Conservation (phyloP, 2,888 invertebrate genomes). For the Pseudococcus longispinus region DNA sequence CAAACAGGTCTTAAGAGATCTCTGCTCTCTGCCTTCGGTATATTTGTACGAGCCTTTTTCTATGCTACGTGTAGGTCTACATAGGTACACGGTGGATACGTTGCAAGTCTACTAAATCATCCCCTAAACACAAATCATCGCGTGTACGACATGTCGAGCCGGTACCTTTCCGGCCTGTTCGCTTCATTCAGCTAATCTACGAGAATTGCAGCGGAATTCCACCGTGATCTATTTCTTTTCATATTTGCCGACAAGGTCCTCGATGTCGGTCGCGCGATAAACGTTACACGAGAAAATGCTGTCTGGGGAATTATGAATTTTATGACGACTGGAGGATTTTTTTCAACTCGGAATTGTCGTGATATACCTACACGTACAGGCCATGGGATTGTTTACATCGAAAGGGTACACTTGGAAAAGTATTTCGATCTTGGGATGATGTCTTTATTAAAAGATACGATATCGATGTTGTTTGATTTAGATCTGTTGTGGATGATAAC, state of each 20-base stretch:
- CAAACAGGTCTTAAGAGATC: background rate
- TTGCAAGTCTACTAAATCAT: background rate
- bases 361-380: background rate
- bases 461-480: conserved; percentile 29
- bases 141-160: conserved; percentile 40
- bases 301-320: conserved; percentile 5
- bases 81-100: background rate
- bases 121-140: conserved; percentile 44
- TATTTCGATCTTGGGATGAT: background rate
- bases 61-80: background rate
- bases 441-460: conserved; percentile 4
- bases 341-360: background rate
- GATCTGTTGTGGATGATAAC: background rate
- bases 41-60: background rate
- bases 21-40: background rate
- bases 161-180: conserved; percentile 9
- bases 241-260: conserved; percentile 41
- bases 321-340: background rate
- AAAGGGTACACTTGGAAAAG: background rate
- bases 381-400: background rate
- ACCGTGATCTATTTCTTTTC: conserved; percentile 10
- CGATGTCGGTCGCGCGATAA: conserved; percentile 24
- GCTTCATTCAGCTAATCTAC: conserved; percentile 6
- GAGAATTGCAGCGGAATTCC: conserved; percentile 3
- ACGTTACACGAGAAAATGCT: background rate